phyloP scores from a whole-genome alignment of 2,797 vertebrate genomes.

The Florisuga fusca region DNA sequence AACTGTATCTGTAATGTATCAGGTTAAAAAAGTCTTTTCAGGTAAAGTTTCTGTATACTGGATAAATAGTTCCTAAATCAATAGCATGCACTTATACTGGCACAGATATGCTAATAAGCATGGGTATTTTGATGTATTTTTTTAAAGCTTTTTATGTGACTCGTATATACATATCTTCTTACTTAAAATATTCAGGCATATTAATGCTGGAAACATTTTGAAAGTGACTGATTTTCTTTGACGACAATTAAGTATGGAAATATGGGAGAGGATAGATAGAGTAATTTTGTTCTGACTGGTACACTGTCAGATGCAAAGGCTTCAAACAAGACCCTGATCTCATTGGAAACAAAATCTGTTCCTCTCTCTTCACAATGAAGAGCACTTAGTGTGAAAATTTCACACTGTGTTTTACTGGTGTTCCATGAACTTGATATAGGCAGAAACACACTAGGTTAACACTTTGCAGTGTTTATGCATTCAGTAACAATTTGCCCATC shows the following conservation, averaged over 20 bases:
- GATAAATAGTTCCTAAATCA: not conserved
- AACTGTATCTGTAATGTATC: not conserved
- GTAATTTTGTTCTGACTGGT: not conserved
- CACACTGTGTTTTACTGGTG: not conserved
- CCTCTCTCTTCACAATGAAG: not conserved
- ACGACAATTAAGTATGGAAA: not conserved
- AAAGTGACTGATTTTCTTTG: not conserved
- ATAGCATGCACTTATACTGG: not conserved
- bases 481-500: not conserved
- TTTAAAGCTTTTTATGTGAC: not conserved
- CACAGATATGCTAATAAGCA: slow-evolving; percentile 7
- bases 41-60: not conserved
- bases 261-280: not conserved
- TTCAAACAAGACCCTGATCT: not conserved
- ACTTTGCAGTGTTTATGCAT: not conserved
- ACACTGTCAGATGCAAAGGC: not conserved
- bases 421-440: not conserved
- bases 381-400: not conserved
- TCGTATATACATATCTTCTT: slow-evolving; percentile 34
- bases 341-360: not conserved
- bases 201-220: not conserved
- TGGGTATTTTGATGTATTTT: not conserved
- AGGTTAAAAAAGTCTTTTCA: not conserved
- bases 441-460: slow-evolving; percentile 1
- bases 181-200: not conserved